These are phyloP conservation scores for Burhinus oedicnemus DNA, from an alignment of 2,113 vertebrate genomes.

Conservation along the genomic window DNA sequence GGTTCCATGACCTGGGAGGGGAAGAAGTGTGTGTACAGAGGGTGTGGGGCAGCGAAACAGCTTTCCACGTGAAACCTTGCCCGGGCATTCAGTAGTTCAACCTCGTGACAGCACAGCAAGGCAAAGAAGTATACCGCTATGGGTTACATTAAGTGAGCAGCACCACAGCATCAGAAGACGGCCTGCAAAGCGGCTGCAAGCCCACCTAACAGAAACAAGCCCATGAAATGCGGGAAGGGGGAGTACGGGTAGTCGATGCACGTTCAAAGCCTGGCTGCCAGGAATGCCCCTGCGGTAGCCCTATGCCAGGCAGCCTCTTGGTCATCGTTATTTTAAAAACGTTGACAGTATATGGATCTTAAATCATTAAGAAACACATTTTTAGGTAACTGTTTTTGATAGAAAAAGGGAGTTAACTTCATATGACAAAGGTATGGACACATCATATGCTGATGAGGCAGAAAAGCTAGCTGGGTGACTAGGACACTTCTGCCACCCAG, in stretches of 20 bases:
- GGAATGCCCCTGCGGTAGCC: neutral
- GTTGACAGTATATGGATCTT: fast-evolving
- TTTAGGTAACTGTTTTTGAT: neutral
- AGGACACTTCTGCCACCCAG: neutral
- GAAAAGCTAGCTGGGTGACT: neutral
- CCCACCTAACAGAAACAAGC: neutral
- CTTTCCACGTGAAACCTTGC: neutral
- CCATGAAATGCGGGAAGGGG: fast-evolving
- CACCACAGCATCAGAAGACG: neutral
- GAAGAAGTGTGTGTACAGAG: neutral
- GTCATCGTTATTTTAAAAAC: neutral
- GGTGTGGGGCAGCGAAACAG: neutral
- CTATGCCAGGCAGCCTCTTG: neutral
- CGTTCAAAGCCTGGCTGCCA: neutral
- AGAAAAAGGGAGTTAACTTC: neutral
- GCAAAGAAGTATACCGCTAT: neutral
- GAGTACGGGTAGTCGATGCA: fast-evolving
- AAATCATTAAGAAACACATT: neutral
- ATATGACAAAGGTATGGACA: neutral
- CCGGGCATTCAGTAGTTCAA: neutral
- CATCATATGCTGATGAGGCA: neutral
- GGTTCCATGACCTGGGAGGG: neutral
- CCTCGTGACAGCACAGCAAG: neutral
- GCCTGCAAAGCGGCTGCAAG: neutral
- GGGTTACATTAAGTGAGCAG: neutral